Evolutionary conservation across 2,888 invertebrate species (phyloP), one percentile per base, ranked within the genome.

Genomic region (Oscheius sp.): DNA sequence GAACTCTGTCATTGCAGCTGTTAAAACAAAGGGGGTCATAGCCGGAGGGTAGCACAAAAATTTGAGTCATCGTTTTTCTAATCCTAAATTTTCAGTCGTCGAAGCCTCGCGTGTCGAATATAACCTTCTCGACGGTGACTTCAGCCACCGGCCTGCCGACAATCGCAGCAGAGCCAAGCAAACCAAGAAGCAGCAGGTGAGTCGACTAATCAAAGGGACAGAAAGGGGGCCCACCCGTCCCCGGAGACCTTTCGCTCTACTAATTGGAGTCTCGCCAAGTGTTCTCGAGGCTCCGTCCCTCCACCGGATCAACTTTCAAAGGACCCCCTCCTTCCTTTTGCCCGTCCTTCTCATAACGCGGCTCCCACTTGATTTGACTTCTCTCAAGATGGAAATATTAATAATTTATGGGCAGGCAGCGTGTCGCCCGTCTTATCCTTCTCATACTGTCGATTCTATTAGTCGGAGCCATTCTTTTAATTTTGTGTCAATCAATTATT

Each of bases 81-180:
- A n/a, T n/a, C n/a, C n/a, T n/a, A n/a, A n/a, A 35, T 3, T 85
- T 86, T 69, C 82, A 87, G 87, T 76, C 82, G 1, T 84, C 85
- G n/a, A 87, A 87, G 78, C 84, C 87, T 9, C 84, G 87, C 6
- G 85, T 88, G 18, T 80, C 84, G 23, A 86, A 85, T 69, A 89
- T 90, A 78, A 90, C 90, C 13, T 91, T 90, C 89, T 90, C 90
- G 2, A 91, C 91, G 41, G 90, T 90, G 27, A 91, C 91, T 23
- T 89, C 89, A 45, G 90, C 90, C 69, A 91, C 91, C 1, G 91
- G 91, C 55, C 90, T 92, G 89, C 92, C 92, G n/a, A 92, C 91
- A 1, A 88, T 92, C 41, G 91, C 91, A 78, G 90, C 91, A 16
- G 91, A 91, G 82, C 92, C 92, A 27, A 88, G 88, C 68, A 84